These are phyloP conservation scores for Chloroclystis v-ata DNA, from an alignment of 2,888 invertebrate species.

Conservation along the genomic window DNA sequence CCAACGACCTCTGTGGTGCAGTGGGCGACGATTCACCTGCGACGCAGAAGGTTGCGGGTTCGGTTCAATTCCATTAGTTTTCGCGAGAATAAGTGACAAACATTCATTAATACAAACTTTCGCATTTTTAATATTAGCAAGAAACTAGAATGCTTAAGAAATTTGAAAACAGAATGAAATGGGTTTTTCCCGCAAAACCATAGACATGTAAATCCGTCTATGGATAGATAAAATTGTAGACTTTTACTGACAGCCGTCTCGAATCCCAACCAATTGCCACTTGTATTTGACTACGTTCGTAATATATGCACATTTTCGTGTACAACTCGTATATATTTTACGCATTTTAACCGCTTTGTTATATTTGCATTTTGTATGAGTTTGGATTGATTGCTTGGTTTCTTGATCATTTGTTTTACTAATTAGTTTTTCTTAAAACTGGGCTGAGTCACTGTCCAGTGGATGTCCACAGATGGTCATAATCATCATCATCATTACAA, in stretches of 20 bases:
- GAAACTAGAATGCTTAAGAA: too few relatives aligned
- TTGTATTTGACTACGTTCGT: constrained; percentile 53
- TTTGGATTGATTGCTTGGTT: constrained; percentile 46
- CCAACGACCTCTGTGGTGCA: too few relatives aligned
- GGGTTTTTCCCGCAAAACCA: not conserved
- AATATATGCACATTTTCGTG: constrained; percentile 33
- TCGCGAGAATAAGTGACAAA: too few relatives aligned
- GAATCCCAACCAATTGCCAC: constrained; percentile 54
- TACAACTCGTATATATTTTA: constrained; percentile 66
- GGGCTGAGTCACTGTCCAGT: too few relatives aligned
- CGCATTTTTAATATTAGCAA: too few relatives aligned
- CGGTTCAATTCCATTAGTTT: too few relatives aligned
- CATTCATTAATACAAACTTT: too few relatives aligned
- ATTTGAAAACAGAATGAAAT: too few relatives aligned
- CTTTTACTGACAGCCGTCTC: constrained; percentile 37
- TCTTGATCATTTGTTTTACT: not conserved
- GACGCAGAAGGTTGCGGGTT: too few relatives aligned
- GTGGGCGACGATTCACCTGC: too few relatives aligned
- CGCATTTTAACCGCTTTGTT: constrained; percentile 44
- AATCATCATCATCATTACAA: too few relatives aligned
- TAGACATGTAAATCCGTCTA: not conserved
- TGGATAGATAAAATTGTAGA: not conserved
- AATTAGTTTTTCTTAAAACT: constrained; percentile 29
- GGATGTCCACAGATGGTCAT: too few relatives aligned
- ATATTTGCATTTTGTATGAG: constrained; percentile 29